Conservation (phyloP, 2,113 vertebrate species). For the Guaruba guarouba region DNA sequence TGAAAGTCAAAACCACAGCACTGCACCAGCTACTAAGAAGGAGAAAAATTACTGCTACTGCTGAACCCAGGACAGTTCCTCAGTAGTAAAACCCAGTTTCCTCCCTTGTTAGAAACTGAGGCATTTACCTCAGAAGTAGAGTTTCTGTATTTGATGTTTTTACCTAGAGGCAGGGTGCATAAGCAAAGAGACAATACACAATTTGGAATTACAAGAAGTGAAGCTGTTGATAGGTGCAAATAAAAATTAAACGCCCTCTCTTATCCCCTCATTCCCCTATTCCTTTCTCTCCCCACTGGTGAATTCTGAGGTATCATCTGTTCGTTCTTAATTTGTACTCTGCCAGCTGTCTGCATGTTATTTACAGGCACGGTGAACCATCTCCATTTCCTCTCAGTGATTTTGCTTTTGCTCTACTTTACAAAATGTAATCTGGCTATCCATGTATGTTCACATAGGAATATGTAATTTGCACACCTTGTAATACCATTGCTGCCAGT, state of each 20-base stretch:
- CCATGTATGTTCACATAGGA: not conserved
- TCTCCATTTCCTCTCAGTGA: not conserved
- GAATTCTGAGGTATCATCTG: not conserved
- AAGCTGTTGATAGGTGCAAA: not conserved
- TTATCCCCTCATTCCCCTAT: not conserved
- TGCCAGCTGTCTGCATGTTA: not conserved
- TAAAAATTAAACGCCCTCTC: not conserved
- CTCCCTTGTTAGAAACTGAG: not conserved
- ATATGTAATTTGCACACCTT: not conserved
- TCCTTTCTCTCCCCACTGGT: not conserved
- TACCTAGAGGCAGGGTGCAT: not conserved
- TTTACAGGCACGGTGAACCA: not conserved
- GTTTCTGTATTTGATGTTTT: not conserved
- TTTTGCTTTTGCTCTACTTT: not conserved
- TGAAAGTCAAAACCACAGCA: too few relatives aligned
- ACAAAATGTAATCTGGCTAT: not conserved
- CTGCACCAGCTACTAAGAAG: too few relatives aligned
- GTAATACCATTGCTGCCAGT: not conserved
- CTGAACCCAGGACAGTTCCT: not conserved
- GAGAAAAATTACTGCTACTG: too few relatives aligned
- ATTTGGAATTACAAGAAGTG: not conserved
- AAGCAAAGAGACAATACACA: not conserved
- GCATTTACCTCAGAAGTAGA: not conserved
- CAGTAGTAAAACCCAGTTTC: not conserved
- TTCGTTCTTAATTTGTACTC: not conserved